Base-by-base conservation (phyloP, 2,797 vertebrate genomes). In the Hylomyscus alleni region DNA sequence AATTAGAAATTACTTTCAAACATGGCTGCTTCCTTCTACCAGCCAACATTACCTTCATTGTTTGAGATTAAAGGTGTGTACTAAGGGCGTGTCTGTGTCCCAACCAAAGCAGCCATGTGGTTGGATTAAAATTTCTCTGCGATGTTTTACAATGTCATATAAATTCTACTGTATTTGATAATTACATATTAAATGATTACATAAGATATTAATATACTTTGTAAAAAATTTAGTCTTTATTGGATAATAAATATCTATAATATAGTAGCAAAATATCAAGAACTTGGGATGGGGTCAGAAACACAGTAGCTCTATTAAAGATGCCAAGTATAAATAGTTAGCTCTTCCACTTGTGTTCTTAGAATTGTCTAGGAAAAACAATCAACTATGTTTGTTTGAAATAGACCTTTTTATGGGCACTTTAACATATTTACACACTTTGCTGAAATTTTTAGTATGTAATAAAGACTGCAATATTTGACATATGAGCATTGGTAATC, bases 351-450 rank as follows among this genome's bases (percentile, higher is more conserved):
- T 77, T 82, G 15, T 37, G 95, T 88, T 3, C 24, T 87, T 91
- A 72, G 1, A 13, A 24, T 78, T 91, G 93, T 91, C 34, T 19
- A 89, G 47, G 52, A 90, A 20, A 92, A 86, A 92, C 91, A 91
- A 65, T 10, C 47, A 75, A 77, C 52, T 67, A 12, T 67, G 15
- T 72, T 87, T 94, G 11, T 81, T 60, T 84, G 29, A 65, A 44
- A 14, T 76, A 6, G 69, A 52, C 11, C 88, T 4, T 76, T 96
- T 62, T 89, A 26, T 65, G 6, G 29, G n/a, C 0, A 9, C 9
- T 97, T 93, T 88, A 75, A 89, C 15, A 4, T 47, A 85, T 97
- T 89, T 62, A 20, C 0, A 78, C 20, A n/a, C 58, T 94, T 94
- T 83, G 0, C 0, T 92, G 34, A 93, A 31, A 56, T 56, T 91